Evolutionary conservation across 2,888 invertebrate species (phyloP), one percentile per base, ranked within the genome.

Genomic region (Corythucha ciliata): DNA sequence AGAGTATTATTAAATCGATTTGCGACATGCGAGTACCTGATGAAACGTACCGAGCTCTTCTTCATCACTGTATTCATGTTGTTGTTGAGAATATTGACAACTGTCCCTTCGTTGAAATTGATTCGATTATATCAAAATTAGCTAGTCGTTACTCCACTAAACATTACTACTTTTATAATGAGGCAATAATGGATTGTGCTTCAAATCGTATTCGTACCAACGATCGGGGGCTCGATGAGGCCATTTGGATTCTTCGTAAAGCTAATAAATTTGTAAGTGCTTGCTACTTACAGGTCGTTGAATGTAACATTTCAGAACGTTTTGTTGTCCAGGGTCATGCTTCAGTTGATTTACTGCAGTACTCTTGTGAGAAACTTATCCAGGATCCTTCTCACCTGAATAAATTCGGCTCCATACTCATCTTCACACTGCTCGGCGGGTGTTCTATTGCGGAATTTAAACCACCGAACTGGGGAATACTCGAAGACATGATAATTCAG

Each of bases 361-460:
- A 80, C 61, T 63, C 80, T 2, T 72, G 75, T 41, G 63, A 70
- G 2, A 66, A 70, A 47, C 73, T 74, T 1, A 66, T 68, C 1
- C 62, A 71, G 5, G 62, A 74, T 53, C 69, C 72, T 0, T 57
- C 59, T 0, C 60, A 68, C 0, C 62, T 78, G 12, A 58, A 67
- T n/a, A 63, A 66, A 14, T 70, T 69, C 2, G 66, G 72, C 25
- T 64, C 69, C 1, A 64, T 68, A 57, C 62, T 71, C 3, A 64
- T 78, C 20, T 71, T 73, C 54, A 67, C 67, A 27, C 69, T 79
- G 60, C 66, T 78, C 36, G 70, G 72, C 61, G 73, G 72, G 36
- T 68, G 79, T n/a, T 70, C 77, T 2, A 70, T 71, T 59, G 74
- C 76, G 42, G 75, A 80, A 67, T 80, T 76, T 63, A 74, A 71